A percentile compares a stretch with the other conserved stretches of the same genome.
phyloP scores from a whole-genome alignment of 2,888 invertebrate species.

The Drosophila ustulata region DNA sequence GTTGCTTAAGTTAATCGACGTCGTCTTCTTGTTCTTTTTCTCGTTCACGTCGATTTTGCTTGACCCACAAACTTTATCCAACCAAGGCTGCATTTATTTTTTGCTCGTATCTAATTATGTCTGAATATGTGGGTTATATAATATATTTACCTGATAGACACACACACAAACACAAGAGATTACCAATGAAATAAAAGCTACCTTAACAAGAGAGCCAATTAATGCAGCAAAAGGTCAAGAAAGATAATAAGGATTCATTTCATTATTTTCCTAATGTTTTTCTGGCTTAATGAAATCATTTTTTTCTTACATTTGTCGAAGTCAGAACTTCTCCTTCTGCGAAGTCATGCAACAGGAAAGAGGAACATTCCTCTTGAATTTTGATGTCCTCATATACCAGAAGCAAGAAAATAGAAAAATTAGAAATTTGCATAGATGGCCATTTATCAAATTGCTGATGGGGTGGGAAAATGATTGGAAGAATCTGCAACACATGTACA shows the following conservation, averaged over 20 bases:
- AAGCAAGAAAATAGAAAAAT: constrained; percentile 2
- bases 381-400: neutral
- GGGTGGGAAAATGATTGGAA: neutral
- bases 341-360: neutral
- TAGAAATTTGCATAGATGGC: constrained; percentile 24
- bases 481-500: neutral
- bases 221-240: neutral
- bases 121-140: constrained; percentile 14
- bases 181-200: constrained; percentile 32
- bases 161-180: constrained; percentile 15
- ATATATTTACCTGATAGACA: constrained; percentile 25
- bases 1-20: constrained; percentile 64
- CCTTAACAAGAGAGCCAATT: constrained; percentile 2
- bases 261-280: neutral
- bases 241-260: neutral
- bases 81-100: neutral
- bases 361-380: neutral
- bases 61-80: constrained; percentile 16
- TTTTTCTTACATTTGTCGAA: neutral
- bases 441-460: constrained; percentile 26
- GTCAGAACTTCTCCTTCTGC: neutral
- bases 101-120: constrained; percentile 7
- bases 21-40: neutral
- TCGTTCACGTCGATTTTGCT: constrained; percentile 10
- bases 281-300: too few species aligned